Percentiles rank a stretch among this genome's conserved stretches.
Evolutionary conservation across 2,797 vertebrate species (phyloP).

Genomic region (Sebastes elongatus): DNA sequence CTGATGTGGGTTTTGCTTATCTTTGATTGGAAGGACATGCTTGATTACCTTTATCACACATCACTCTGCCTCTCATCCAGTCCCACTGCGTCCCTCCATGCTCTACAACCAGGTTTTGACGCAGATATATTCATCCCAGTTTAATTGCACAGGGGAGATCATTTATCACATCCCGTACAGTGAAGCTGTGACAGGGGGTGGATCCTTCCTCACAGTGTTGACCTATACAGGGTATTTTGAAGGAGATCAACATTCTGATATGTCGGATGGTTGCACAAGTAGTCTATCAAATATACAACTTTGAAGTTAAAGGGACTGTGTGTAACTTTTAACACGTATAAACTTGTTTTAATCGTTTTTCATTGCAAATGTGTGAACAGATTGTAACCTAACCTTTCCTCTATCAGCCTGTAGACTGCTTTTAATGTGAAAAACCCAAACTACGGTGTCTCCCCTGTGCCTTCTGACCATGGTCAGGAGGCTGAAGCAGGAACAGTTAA

Average conservation of each 20-base stretch:
- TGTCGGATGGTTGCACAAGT: not conserved
- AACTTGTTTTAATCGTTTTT: no score
- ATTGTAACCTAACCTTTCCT: no score
- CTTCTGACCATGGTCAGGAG: no score
- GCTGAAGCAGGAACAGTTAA: no score
- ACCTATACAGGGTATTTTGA: not conserved
- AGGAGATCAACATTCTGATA: not conserved
- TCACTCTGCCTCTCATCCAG: slow-evolving; percentile 1
- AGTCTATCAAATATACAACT: not conserved
- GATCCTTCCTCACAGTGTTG: not conserved
- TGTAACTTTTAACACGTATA: no score
- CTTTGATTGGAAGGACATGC: slow-evolving; percentile 26
- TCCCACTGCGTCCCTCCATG: not conserved
- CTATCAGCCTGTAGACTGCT: no score
- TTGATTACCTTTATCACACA: slow-evolving; percentile 35
- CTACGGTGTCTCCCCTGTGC: no score
- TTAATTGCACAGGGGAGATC: slow-evolving; percentile 13
- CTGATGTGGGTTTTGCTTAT: slow-evolving; percentile 5
- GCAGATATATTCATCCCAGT: slow-evolving; percentile 13
- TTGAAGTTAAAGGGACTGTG: not conserved
- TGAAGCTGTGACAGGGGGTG: slow-evolving; percentile 7
- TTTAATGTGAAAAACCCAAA: no score
- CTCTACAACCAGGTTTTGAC: not conserved
- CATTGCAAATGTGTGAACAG: no score
- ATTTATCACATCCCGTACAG: slow-evolving; percentile 3